A percentile compares a stretch with the other conserved stretches of the same genome.
Evolutionary conservation across 2,113 vertebrate species (phyloP).

Genomic region (Lepus americanus): DNA sequence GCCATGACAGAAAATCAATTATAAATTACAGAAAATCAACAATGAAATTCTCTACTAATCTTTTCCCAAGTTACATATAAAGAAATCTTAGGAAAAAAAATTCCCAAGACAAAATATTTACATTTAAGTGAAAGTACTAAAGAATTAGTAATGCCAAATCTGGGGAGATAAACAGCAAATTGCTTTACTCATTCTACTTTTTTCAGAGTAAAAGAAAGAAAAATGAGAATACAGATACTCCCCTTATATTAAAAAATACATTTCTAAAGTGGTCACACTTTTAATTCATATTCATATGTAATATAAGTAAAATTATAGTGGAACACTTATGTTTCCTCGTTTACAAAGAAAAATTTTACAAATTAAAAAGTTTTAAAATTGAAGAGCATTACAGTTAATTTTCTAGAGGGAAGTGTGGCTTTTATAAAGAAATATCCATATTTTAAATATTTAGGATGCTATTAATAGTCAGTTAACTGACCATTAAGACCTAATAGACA

Average conservation of each 20-base stretch:
- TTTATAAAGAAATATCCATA: constrained; percentile 28
- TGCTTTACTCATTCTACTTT: background rate
- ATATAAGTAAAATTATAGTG: constrained; percentile 6
- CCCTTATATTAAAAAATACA: background rate
- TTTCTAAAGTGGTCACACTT: background rate
- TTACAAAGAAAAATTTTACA: constrained; percentile 31
- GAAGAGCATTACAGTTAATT: background rate
- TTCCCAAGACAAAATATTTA: constrained; percentile 9
- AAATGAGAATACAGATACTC: background rate
- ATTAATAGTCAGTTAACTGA: background rate
- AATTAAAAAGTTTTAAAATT: background rate
- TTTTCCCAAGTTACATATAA: constrained; percentile 32
- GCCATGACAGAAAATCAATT: background rate
- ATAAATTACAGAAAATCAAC: background rate
- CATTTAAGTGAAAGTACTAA: background rate
- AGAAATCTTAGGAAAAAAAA: background rate
- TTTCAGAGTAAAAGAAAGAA: constrained; percentile 19
- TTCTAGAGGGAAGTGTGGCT: background rate
- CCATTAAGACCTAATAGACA: background rate
- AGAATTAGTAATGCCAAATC: background rate
- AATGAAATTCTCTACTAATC: constrained; percentile 8
- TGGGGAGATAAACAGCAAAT: background rate
- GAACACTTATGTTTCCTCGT: background rate
- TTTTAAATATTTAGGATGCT: constrained; percentile 6
- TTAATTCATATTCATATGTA: constrained; percentile 17